Base-by-base conservation (phyloP, 1,140 invertebrate species). In the Brachionus sp. region DNA sequence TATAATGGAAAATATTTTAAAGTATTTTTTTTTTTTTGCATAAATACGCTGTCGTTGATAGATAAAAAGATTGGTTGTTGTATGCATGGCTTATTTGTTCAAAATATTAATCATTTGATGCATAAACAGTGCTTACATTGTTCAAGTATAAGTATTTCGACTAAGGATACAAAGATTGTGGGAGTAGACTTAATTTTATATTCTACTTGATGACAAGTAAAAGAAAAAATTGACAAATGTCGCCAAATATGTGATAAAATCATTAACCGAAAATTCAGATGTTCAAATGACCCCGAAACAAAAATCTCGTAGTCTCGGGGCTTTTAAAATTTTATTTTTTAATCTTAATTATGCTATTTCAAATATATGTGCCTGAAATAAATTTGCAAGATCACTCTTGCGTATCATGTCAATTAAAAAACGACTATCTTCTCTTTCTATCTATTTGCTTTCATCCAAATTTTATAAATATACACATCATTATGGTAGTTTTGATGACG, bases 361-460 rank as follows among this genome's bases (percentile, higher is more conserved):
- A 57, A 57, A 57, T 57, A 57, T 16, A 57, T 16, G 9, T 57
- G 50, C 16, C 50, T 57, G 50, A 57, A 57, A 66, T 33, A 66
- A 66, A 33, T 66, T 66, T 33, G 29, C 66, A 70, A 70, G 70
- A 50, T 75, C 70, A 75, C 39, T 75, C 70, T 75, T 75, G 70
- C 70, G 70, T 75, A 75, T 75, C 70, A 75, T 75, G 70, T 75
- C 70, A 75, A 75, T 75, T 75, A 75, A 68, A 68, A 57, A 70
- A 70, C 35, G 66, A 70, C 29, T 39, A 19, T 39, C 37, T 70
- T 70, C 35, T 70, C 35, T 39, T 19, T 37, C 35, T 70, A 19
- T 19, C 66, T 70, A 57, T 57, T 57, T 57, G 50, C 50, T 57
- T 57, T 57, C 50, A 57, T 57, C 50, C 50, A 57, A 25, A 39